Conservation (phyloP, 1,140 invertebrate species). For the Drosophila nigrodunni region DNA sequence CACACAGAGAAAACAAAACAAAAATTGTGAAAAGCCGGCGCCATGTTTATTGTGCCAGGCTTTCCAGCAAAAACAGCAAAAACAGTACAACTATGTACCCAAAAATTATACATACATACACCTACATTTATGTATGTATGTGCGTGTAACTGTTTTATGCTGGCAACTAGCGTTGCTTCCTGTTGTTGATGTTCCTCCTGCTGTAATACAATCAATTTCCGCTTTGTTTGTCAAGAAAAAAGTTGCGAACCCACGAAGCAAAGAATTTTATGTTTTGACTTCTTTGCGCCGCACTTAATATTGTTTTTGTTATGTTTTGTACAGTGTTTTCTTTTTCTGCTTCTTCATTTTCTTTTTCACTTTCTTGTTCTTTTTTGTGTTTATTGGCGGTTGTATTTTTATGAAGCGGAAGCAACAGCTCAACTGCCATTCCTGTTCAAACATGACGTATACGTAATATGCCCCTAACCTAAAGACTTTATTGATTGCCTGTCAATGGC, state of each 20-base stretch:
- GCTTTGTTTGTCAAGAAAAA: conserved; percentile 78
- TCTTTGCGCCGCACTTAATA: conserved; percentile 50
- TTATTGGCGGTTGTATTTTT: conserved; percentile 48
- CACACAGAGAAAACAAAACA: conserved; percentile 7
- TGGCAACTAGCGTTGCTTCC: conserved; percentile 44
- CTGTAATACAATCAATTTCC: conserved; percentile 81
- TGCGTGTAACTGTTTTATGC: conserved; percentile 52
- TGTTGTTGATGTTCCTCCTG: background rate
- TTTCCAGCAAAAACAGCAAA: conserved; percentile 19
- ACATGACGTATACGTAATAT: conserved; percentile 74
- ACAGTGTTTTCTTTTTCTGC: conserved; percentile 28
- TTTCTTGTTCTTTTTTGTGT: conserved; percentile 27
- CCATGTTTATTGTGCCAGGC: conserved; percentile 68
- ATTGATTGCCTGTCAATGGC: conserved; percentile 45
- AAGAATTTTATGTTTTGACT: conserved; percentile 57
- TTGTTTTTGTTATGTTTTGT: conserved; percentile 34
- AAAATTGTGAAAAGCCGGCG: conserved; percentile 46
- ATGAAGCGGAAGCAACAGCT: conserved; percentile 75
- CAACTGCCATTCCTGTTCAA: conserved; percentile 60
- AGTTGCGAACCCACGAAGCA: conserved; percentile 42
- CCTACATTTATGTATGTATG: conserved; percentile 8
- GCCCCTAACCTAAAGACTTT: conserved; percentile 13
- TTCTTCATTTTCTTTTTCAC: background rate
- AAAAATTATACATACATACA: conserved; percentile 8
- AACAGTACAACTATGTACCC: conserved; percentile 19